A percentile compares a stretch with the other conserved stretches of the same genome.
Evolutionary conservation across 2,113 vertebrate species (phyloP).

Genomic region (Spheniscus mendiculus): DNA sequence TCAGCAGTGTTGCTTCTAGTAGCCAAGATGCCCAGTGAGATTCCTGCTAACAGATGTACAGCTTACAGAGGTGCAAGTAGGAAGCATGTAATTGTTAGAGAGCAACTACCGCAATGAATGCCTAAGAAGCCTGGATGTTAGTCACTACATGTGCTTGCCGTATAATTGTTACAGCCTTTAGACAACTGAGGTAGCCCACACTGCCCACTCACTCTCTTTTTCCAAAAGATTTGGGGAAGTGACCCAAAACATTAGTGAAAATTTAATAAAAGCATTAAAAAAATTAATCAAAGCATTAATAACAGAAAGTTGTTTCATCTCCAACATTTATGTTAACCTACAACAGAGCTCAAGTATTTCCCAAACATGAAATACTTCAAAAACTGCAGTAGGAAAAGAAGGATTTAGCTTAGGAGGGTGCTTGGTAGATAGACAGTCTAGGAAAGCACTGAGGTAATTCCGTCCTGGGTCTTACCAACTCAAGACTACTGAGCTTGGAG

Average conservation of each 20-base stretch:
- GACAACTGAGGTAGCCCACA: background rate
- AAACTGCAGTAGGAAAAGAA: background rate
- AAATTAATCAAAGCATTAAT: conserved; percentile 51
- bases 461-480: background rate
- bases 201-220: background rate
- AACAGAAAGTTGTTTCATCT: conserved; percentile 24
- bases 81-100: background rate
- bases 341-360: background rate
- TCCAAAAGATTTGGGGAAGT: conserved; percentile 3
- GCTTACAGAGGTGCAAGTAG: background rate
- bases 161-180: background rate
- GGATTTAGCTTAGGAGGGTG: background rate
- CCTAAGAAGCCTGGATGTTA: background rate
- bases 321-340: background rate
- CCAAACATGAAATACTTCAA: background rate
- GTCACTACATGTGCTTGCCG: background rate
- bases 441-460: background rate
- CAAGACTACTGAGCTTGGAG: background rate
- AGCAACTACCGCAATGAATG: background rate
- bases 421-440: no score
- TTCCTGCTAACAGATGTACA: background rate
- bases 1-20: background rate
- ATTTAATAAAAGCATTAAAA: conserved; percentile 49
- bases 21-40: background rate
- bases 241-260: conserved; percentile 13